Base-by-base conservation (phyloP, 2,888 invertebrate species). In the Drosophila mulleri region DNA sequence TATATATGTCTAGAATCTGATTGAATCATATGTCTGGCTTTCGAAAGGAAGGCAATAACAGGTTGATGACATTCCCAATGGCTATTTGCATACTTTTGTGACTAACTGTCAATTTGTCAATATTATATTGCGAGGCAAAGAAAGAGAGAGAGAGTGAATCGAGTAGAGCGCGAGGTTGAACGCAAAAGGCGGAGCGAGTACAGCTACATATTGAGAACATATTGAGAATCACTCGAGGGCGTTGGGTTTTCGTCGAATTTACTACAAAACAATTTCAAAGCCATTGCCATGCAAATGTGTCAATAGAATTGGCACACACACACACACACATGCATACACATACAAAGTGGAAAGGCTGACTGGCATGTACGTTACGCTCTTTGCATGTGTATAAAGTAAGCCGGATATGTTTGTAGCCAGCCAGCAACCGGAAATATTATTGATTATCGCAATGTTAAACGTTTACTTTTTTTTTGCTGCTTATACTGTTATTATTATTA, bases 371-470 rank as follows among this genome's bases (percentile, higher is more conserved):
- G 42, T 7, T 16, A 39, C 23, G 26, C 53, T 47, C 64, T 65
- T 35, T 45, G 32, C 37, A 35, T 57, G n/a, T 6, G 11, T 39
- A 52, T 18, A 23, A 26, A 48, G 23, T 52, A 37, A 42, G 60
- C 44, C 35, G 47, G 58, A 52, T 52, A 58, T 77, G 54, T 18
- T 57, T 61, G 45, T 57, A 60, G 52, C 63, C 67, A 67, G 67
- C 39, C 39, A 52, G 42, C 48, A 69, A 23, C 53, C 83, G 76
- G 76, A 82, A 75, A 78, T 78, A 77, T 77, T 86, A 89, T 89
- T 89, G 86, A 86, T 86, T 86, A 86, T 86, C 78, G 80, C 62
- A 70, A 80, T 63, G 75, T 65, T 82, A 82, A 75, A 61, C 70
- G 65, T 67, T 74, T 70, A 71, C 59, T 56, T 73, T 45, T 26